A percentile compares a stretch with the other conserved stretches of the same genome.
These are phyloP conservation scores for Patella pellucida DNA, from an alignment of 2,888 invertebrate species.

Conservation along the genomic window DNA sequence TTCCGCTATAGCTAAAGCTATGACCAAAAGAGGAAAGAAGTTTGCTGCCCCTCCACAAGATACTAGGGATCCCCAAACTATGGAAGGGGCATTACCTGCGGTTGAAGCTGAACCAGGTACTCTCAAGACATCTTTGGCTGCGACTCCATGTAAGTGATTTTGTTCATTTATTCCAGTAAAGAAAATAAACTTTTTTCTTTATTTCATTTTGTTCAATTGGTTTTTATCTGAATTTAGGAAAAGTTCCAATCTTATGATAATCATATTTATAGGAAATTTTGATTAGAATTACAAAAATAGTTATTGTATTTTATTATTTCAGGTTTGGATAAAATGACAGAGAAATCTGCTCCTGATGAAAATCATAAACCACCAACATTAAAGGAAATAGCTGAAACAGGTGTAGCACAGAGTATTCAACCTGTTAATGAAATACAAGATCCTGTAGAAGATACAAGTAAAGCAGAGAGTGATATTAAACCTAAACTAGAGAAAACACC, in stretches of 20 bases:
- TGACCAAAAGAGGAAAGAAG: constrained; percentile 71
- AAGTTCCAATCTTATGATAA: neutral
- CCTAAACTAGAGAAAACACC: constrained; percentile 2
- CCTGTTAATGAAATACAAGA: constrained; percentile 59
- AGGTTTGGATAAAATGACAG: constrained; percentile 93
- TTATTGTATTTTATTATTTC: no score
- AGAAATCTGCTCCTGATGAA: constrained; percentile 90
- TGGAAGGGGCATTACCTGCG: constrained; percentile 70
- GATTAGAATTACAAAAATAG: no score
- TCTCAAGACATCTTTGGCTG: constrained; percentile 87
- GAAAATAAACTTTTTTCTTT: no score
- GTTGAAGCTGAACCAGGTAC: constrained; percentile 78
- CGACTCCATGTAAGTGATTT: constrained; percentile 81
- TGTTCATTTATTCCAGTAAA: no score
- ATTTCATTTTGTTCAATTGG: neutral
- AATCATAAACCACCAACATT: constrained; percentile 53
- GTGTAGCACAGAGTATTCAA: constrained; percentile 54
- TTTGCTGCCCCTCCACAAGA: constrained; percentile 51
- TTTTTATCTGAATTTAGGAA: neutral
- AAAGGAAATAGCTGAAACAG: constrained; percentile 57
- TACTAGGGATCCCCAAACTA: constrained; percentile 59
- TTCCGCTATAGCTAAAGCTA: constrained; percentile 85
- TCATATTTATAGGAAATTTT: neutral
- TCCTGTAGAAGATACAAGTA: constrained; percentile 35
- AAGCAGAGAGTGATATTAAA: constrained; percentile 9